Conservation (phyloP, 2,888 invertebrate genomes). For the Apotomis turbidana region DNA sequence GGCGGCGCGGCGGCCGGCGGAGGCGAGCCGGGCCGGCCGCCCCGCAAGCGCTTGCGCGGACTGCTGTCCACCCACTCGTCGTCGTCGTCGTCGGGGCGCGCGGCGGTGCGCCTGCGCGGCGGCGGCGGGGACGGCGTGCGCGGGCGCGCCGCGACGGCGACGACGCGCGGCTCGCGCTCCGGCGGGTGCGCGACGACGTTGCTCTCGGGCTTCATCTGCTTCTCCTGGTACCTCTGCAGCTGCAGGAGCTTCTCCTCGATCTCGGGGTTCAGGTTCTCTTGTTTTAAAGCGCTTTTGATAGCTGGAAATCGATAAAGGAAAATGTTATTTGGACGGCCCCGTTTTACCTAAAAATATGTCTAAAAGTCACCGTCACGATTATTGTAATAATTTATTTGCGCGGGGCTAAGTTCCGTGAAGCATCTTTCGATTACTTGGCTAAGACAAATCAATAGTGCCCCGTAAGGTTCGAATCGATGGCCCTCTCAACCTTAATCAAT, state of each 20-base stretch:
- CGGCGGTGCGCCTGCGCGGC: conserved; percentile 61
- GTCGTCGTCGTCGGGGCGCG: conserved; percentile 68
- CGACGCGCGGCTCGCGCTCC: conserved; percentile 67
- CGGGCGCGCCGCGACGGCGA: conserved; percentile 53
- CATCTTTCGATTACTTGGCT: too few relatives aligned
- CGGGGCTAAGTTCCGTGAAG: too few relatives aligned
- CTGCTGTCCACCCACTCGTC: conserved; percentile 74
- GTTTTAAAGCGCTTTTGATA: conserved; percentile 95
- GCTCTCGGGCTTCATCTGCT: conserved; percentile 87
- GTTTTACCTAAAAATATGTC: too few relatives aligned
- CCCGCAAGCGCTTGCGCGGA: conserved; percentile 41
- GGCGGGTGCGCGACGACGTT: conserved; percentile 47
- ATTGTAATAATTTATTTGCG: too few relatives aligned
- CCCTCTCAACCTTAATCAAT: too few relatives aligned
- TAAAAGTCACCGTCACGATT: too few relatives aligned
- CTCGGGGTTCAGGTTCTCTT: conserved; percentile 95
- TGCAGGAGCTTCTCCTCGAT: conserved; percentile 96
- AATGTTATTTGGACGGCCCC: background rate
- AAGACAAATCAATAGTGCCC: too few relatives aligned
- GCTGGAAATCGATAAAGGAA: conserved; percentile 82
- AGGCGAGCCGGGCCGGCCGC: conserved; percentile 65
- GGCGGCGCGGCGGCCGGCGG: conserved; percentile 48
- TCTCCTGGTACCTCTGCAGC: conserved; percentile 93
- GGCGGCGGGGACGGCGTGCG: conserved; percentile 61
- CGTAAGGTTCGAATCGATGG: too few relatives aligned